Percentiles rank a stretch among this genome's conserved stretches.
Evolutionary conservation across 2,797 vertebrate genomes (phyloP).

Genomic region (Podarcis siculus): DNA sequence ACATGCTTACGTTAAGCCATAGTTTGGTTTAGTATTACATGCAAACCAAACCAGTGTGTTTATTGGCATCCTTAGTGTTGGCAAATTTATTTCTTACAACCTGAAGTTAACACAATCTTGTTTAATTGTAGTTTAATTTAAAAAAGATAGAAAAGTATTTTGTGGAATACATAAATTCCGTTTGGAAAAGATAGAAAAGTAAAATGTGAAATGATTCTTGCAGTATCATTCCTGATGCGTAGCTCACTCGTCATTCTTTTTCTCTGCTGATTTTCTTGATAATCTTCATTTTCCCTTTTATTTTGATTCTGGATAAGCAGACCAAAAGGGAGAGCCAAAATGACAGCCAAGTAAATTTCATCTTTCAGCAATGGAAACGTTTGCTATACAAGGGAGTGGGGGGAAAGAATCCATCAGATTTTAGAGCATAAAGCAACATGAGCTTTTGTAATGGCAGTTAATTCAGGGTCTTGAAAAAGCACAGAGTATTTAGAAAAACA

Average conservation of each 20-base stretch:
- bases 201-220: neutral
- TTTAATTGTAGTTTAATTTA: no score
- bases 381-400: slow-evolving; percentile 54
- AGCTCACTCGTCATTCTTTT: neutral
- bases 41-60: no score
- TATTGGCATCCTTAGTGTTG: no score
- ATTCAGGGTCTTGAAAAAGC: neutral
- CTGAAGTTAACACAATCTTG: no score
- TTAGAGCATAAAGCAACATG: neutral
- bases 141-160: no score
- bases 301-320: neutral
- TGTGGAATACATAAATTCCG: no score
- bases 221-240: neutral
- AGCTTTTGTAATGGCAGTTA: neutral
- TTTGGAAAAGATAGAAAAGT: no score
- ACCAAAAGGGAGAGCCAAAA: neutral
- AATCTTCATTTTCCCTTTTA: neutral
- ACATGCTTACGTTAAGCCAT: no score
- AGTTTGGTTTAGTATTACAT: no score
- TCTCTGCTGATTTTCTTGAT: neutral
- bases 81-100: no score
- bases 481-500: neutral
- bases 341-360: slow-evolving; percentile 44
- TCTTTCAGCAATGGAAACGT: slow-evolving; percentile 14
- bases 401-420: slow-evolving; percentile 22